phyloP scores from a whole-genome alignment of 1,140 invertebrate species.

The Acromyrmex heyeri region DNA sequence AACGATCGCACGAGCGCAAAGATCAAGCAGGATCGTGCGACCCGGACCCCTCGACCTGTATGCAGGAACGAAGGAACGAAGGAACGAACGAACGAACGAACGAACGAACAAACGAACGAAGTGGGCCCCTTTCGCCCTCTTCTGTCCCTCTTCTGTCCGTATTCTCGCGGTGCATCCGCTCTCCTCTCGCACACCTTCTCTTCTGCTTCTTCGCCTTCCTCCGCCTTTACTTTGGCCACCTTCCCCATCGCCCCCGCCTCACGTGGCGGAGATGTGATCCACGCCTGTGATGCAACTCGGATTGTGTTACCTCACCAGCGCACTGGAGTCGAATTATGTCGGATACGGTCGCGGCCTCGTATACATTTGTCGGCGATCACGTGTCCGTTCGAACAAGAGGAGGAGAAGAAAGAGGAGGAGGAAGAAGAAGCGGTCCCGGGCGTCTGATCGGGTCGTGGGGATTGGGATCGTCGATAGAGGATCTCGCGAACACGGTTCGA shows the following conservation, averaged over 20 bases:
- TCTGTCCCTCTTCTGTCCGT: constrained; percentile 60
- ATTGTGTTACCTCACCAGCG: constrained; percentile 79
- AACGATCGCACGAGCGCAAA: constrained; percentile 86
- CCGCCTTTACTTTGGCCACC: constrained; percentile 49
- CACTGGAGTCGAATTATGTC: constrained; percentile 79
- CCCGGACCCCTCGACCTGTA: constrained; percentile 85
- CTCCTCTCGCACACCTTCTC: constrained; percentile 20
- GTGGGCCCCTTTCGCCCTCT: constrained; percentile 66
- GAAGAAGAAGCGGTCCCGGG: constrained; percentile 51
- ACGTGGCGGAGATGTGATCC: constrained; percentile 83
- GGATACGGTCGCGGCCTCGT: constrained; percentile 70
- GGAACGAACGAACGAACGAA: constrained; percentile 61
- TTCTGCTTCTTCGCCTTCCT: constrained; percentile 41
- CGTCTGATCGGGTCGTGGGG: constrained; percentile 63
- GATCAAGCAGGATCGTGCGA: constrained; percentile 87
- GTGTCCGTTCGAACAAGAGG: constrained; percentile 40
- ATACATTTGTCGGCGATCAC: constrained; percentile 71
- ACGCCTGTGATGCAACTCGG: constrained; percentile 83
- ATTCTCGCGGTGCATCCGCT: constrained; percentile 55
- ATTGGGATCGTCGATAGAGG: constrained; percentile 64
- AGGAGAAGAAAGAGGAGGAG: neutral
- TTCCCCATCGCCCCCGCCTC: constrained; percentile 71
- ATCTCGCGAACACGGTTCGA: constrained; percentile 69
- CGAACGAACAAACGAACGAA: constrained; percentile 31
- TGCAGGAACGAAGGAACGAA: constrained; percentile 68